phyloP scores from a whole-genome alignment of 2,113 vertebrate species.

The Galbula dea region DNA sequence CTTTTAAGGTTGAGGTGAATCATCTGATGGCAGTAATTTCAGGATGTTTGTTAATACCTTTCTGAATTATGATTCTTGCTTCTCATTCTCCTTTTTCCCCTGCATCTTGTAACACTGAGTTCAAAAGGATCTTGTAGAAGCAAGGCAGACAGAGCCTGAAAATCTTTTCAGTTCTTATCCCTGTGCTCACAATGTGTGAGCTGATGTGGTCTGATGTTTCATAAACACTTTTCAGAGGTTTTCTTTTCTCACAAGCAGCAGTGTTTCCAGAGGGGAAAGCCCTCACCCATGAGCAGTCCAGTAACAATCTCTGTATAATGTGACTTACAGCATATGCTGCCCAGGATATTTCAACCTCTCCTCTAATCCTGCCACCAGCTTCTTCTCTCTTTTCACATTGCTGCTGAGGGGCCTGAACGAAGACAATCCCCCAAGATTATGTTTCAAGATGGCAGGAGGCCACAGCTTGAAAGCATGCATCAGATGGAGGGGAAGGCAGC shows the following conservation, averaged over 20 bases:
- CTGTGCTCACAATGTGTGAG: background rate
- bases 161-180: slow-evolving; percentile 33
- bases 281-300: background rate
- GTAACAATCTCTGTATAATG: slow-evolving; percentile 29
- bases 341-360: slow-evolving; percentile 59
- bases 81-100: background rate
- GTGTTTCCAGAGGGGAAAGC: slow-evolving; percentile 15
- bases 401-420: slow-evolving; percentile 34
- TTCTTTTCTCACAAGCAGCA: slow-evolving; percentile 11
- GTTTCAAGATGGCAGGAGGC: slow-evolving; percentile 64
- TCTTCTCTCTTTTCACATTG: slow-evolving; percentile 61
- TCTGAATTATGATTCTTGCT: background rate
- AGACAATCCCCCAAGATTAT: slow-evolving; percentile 41
- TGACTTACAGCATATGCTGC: slow-evolving; percentile 47
- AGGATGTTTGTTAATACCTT: background rate
- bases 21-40: background rate
- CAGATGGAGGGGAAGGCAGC: slow-evolving; percentile 24
- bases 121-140: slow-evolving; percentile 4
- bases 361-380: slow-evolving; percentile 59
- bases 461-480: slow-evolving; percentile 36
- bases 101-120: background rate
- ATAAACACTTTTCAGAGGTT: slow-evolving; percentile 29
- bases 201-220: background rate
- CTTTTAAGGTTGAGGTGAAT: background rate
- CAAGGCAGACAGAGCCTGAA: background rate